A percentile compares a stretch with the other conserved stretches of the same genome.
phyloP scores from a whole-genome alignment of 2,797 vertebrate species.

The Amniataba percoides region DNA sequence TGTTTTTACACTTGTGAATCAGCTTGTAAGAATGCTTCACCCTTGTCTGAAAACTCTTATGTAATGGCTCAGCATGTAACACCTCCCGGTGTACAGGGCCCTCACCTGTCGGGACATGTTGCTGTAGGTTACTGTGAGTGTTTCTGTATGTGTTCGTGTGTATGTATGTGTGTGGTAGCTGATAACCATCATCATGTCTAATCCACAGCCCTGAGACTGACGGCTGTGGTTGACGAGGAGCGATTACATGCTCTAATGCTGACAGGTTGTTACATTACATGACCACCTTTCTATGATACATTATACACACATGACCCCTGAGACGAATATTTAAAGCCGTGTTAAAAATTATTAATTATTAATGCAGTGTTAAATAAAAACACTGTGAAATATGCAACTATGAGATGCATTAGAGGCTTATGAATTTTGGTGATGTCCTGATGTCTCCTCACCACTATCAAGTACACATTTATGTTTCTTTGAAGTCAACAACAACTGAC shows the following conservation, averaged over 20 bases:
- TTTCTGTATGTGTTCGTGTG: conserved; percentile 23
- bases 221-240: conserved; percentile 40
- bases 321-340: not conserved
- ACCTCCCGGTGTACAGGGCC: conserved; percentile 31
- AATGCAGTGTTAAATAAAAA: not conserved
- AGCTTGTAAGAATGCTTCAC: conserved; percentile 71
- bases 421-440: not conserved
- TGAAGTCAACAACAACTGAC: not conserved
- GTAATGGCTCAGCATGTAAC: conserved; percentile 63
- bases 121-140: conserved; percentile 17
- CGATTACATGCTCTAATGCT: conserved; percentile 53
- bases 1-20: conserved; percentile 77
- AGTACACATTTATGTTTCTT: not conserved
- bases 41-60: conserved; percentile 64
- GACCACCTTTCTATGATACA: conserved; percentile 9
- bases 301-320: not conserved
- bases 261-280: conserved; percentile 39
- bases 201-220: conserved; percentile 47
- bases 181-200: conserved; percentile 58
- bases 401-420: not conserved
- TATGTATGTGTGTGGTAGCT: conserved; percentile 35
- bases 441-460: not conserved
- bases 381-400: too few species aligned
- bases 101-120: conserved; percentile 58
- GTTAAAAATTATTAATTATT: not conserved